phyloP scores from a whole-genome alignment of 92 coral and sea anemone species.

The Paramuricea clavata region DNA sequence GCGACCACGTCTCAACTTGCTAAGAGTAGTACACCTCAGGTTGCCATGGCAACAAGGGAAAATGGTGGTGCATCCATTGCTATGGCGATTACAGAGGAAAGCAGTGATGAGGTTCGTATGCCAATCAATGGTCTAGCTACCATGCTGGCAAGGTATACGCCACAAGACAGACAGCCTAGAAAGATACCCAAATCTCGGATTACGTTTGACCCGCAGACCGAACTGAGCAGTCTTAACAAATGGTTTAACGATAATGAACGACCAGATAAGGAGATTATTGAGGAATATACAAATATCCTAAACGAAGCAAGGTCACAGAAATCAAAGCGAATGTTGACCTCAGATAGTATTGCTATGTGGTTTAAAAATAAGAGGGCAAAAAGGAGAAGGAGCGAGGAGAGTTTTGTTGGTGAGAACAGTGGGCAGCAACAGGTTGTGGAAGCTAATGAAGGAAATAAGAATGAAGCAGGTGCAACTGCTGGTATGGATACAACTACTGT shows the following conservation, averaged over 20 bases:
- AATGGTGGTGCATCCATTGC: background rate
- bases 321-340: slow-evolving; percentile 24
- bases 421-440: background rate
- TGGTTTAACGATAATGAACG: slow-evolving; percentile 36
- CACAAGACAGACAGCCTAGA: background rate
- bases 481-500: background rate
- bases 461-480: background rate
- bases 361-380: slow-evolving; percentile 42
- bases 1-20: background rate
- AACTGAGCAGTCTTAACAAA: background rate
- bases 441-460: background rate
- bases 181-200: slow-evolving; percentile 48
- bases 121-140: slow-evolving; percentile 11
- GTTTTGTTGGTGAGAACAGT: background rate
- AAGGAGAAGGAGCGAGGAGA: background rate
- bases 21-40: background rate
- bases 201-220: slow-evolving; percentile 38
- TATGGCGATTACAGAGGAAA: background rate
- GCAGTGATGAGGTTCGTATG: background rate
- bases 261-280: slow-evolving; percentile 23
- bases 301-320: slow-evolving; percentile 15
- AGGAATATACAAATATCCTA: slow-evolving; percentile 23
- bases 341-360: slow-evolving; percentile 51
- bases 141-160: background rate
- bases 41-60: background rate